These are phyloP conservation scores for Anabas testudineus DNA, from an alignment of 2,797 vertebrate species.

Conservation along the genomic window DNA sequence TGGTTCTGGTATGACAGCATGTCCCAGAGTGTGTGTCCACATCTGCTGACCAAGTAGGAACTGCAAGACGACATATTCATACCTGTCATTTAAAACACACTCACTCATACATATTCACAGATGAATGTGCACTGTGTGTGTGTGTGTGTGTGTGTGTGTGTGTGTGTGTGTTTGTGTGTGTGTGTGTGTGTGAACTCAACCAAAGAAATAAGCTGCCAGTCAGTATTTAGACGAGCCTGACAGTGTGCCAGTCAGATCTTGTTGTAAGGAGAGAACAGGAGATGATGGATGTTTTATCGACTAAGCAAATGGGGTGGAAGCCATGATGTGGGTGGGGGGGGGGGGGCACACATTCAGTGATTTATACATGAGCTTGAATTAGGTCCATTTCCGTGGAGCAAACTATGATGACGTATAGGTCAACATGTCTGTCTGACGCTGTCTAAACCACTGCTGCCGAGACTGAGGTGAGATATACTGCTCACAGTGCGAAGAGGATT, in stretches of 20 bases:
- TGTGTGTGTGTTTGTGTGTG: background rate
- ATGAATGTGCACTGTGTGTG: background rate
- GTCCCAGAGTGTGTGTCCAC: conserved; percentile 38
- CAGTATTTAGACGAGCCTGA: conserved; percentile 11
- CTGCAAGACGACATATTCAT: conserved; percentile 7
- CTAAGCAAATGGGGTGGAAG: conserved; percentile 3
- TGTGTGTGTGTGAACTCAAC: background rate
- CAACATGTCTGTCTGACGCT: no score
- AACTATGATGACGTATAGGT: background rate
- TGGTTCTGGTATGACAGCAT: conserved; percentile 34
- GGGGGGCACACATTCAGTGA: no score
- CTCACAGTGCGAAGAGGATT: no score
- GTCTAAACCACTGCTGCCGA: no score
- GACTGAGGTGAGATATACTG: no score
- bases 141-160: background rate
- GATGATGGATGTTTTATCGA: conserved; percentile 29
- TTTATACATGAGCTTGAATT: no score
- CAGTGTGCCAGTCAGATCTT: conserved; percentile 6
- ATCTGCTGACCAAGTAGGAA: conserved; percentile 62
- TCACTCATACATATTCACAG: background rate
- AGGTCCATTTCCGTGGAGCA: background rate
- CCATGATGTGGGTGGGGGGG: no score
- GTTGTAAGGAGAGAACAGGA: background rate
- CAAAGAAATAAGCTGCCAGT: conserved; percentile 6
- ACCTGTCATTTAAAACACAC: conserved; percentile 25